A percentile compares a stretch with the other conserved stretches of the same genome.
phyloP scores from a whole-genome alignment of 2,113 vertebrate species.

The Thymallus thymallus region DNA sequence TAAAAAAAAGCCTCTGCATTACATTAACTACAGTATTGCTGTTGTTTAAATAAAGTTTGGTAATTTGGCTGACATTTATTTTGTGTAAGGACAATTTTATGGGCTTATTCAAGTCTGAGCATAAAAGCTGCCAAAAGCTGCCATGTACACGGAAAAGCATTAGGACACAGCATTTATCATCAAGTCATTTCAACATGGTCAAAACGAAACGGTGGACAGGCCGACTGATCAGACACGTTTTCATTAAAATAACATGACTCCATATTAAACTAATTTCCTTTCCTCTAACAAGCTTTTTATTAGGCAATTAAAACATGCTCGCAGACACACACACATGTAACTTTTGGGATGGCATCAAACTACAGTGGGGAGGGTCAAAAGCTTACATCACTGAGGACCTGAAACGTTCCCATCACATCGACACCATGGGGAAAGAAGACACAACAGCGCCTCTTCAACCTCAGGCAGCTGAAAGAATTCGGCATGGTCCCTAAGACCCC shows the following conservation, averaged over 20 bases:
- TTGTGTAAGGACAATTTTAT: slow-evolving; percentile 50
- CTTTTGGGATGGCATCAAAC: slow-evolving; percentile 16
- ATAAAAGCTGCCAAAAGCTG: slow-evolving; percentile 47
- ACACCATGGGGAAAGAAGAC: too few species aligned
- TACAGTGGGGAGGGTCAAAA: neutral
- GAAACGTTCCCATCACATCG: too few species aligned
- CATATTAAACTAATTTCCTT: neutral
- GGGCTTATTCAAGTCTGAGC: slow-evolving; percentile 36
- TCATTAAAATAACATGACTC: slow-evolving; percentile 33
- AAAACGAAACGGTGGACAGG: neutral
- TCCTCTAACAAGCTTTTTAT: slow-evolving; percentile 1
- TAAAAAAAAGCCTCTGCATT: slow-evolving; percentile 45
- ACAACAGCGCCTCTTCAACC: too few species aligned
- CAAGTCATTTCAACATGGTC: slow-evolving; percentile 4
- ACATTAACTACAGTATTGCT: slow-evolving; percentile 51
- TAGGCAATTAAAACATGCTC: slow-evolving; percentile 26
- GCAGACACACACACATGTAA: slow-evolving; percentile 13
- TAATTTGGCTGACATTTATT: slow-evolving; percentile 57
- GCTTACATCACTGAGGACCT: too few species aligned
- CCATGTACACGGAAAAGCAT: slow-evolving; percentile 23
- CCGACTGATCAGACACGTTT: slow-evolving; percentile 30
- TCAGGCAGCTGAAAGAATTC: too few species aligned
- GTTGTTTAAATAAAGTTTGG: slow-evolving; percentile 47
- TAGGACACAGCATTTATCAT: slow-evolving; percentile 35
- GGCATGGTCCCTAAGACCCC: too few species aligned